A percentile compares a stretch with the other conserved stretches of the same genome.
Evolutionary conservation across 2,888 invertebrate genomes (phyloP).

Genomic region (Amiota minor): DNA sequence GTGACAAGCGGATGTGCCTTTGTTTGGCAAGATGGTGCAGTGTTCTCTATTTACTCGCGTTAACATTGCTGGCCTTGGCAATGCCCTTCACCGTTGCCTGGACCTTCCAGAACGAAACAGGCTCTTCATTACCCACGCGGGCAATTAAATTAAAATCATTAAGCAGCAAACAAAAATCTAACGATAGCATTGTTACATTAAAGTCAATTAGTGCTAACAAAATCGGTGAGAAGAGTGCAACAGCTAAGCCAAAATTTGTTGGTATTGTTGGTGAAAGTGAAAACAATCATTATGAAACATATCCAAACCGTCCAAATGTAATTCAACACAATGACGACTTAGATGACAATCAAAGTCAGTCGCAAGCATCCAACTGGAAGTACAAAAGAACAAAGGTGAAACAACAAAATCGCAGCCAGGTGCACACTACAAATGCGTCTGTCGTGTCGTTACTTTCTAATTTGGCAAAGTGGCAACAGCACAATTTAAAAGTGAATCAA

Average conservation of each 20-base stretch:
- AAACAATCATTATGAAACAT: conserved; percentile 45
- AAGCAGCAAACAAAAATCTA: conserved; percentile 23
- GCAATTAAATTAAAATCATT: conserved; percentile 48
- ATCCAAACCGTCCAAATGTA: conserved; percentile 35
- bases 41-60: background rate
- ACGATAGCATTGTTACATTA: conserved; percentile 16
- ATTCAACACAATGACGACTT: background rate
- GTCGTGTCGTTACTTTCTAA: conserved; percentile 37
- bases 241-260: background rate
- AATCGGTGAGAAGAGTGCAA: background rate
- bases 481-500: conserved; percentile 71
- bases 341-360: conserved; percentile 24
- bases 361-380: conserved; percentile 50
- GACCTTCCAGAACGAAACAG: conserved; percentile 50
- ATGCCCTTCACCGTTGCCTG: conserved; percentile 42
- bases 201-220: conserved; percentile 20
- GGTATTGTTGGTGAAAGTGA: background rate
- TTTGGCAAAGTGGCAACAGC: conserved; percentile 61
- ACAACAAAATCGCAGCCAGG: conserved; percentile 42
- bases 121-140: conserved; percentile 30
- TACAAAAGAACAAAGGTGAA: conserved; percentile 64
- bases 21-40: background rate
- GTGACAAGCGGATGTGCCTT: conserved; percentile 37
- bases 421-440: conserved; percentile 29
- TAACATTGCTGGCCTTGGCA: conserved; percentile 10